Percentiles rank a stretch among this genome's conserved stretches.
Conservation (phyloP, 2,797 vertebrate species). For the Clamator glandarius region DNA sequence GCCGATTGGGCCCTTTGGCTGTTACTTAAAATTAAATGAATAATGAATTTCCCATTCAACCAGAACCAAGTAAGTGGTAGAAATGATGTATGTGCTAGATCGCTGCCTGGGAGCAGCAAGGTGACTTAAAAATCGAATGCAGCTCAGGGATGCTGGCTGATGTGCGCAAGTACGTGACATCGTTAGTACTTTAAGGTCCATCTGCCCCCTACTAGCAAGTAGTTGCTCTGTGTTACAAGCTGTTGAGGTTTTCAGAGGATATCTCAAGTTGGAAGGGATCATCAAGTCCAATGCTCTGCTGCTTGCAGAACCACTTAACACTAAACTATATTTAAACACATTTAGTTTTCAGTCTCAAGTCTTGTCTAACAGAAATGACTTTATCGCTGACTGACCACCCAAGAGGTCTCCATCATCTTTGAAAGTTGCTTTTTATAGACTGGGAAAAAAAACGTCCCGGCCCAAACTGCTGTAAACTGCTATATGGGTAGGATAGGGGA, state of each 20-base stretch:
- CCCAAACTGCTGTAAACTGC: neutral
- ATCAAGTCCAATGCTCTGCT: neutral
- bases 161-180: neutral
- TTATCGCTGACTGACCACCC: neutral
- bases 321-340: neutral
- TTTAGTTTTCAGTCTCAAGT: neutral
- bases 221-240: neutral
- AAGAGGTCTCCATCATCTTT: neutral
- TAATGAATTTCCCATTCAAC: constrained; percentile 57
- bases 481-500: neutral
- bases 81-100: constrained; percentile 14
- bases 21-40: constrained; percentile 52
- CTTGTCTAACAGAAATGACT: neutral
- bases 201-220: neutral
- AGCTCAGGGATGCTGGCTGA: neutral
- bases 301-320: neutral
- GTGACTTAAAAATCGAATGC: neutral
- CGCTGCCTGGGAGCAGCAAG: constrained; percentile 7
- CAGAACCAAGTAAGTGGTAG: constrained; percentile 15
- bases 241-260: neutral
- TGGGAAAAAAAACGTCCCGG: neutral
- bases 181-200: neutral
- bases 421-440: neutral
- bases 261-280: neutral
- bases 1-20: constrained; percentile 30